These are phyloP conservation scores for Lutjanus campechanus DNA, from an alignment of 2,797 vertebrate species.

Conservation along the genomic window DNA sequence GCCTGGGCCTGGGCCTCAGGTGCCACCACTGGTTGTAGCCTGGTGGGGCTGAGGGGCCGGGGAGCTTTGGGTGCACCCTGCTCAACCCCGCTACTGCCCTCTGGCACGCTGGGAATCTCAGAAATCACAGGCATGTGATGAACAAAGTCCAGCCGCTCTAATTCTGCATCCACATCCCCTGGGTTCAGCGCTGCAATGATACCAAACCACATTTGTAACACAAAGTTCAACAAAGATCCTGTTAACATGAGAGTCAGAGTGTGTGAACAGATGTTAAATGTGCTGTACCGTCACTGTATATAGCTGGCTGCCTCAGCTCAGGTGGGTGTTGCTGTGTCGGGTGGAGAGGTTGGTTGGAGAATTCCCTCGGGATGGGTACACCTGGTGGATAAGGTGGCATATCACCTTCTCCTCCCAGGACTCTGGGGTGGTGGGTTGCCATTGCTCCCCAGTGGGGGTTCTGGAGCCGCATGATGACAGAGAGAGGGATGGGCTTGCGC, in stretches of 20 bases:
- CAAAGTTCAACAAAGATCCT: background rate
- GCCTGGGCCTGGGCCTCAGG: conserved; percentile 86
- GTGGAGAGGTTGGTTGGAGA: conserved; percentile 30
- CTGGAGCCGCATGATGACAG: conserved; percentile 93
- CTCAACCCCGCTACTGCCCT: background rate
- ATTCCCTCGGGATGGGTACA: conserved; percentile 65
- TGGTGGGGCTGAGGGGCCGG: conserved; percentile 92
- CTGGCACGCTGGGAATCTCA: conserved; percentile 18
- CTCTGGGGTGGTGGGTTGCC: conserved; percentile 36
- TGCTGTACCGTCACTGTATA: conserved; percentile 81
- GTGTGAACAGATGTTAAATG: conserved; percentile 5
- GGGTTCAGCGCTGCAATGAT: conserved; percentile 73
- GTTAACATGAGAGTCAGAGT: background rate
- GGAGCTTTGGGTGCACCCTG: conserved; percentile 55
- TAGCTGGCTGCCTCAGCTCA: conserved; percentile 75
- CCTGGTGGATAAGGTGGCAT: conserved; percentile 51
- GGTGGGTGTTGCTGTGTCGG: conserved; percentile 58
- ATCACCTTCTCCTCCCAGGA: conserved; percentile 46
- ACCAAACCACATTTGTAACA: conserved; percentile 16
- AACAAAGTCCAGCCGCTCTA: conserved; percentile 71
- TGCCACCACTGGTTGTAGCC: conserved; percentile 91
- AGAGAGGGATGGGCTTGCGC: conserved; percentile 90
- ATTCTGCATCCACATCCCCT: conserved; percentile 82
- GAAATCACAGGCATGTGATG: conserved; percentile 34
- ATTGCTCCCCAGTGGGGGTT: conserved; percentile 85